Evolutionary conservation across 2,888 invertebrate species (phyloP), one percentile per base, ranked within the genome.

Genomic region (Antheraea assamensis): DNA sequence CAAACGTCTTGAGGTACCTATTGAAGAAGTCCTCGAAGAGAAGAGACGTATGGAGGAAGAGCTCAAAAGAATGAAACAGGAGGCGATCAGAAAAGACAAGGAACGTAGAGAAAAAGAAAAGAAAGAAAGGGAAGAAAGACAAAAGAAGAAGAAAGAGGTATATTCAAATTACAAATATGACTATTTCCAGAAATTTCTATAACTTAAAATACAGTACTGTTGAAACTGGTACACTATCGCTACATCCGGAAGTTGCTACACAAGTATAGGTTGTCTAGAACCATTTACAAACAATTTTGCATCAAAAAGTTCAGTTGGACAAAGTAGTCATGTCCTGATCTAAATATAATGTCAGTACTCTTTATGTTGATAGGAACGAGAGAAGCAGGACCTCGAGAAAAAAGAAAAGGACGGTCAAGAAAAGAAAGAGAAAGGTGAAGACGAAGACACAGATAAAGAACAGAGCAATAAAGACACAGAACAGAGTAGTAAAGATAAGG

Each of bases 11-110:
- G 91, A 94, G 77, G 87, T 95, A n/a, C 94, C 95, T 0, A 83
- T 94, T 0, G 92, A 94, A 76, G 87, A 93, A 78, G 90, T 93
- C 4, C 78, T 95, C 27, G 93, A 92, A 79, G 95, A 94, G 85
- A 94, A 92, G 81, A 87, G 85, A 24, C 80, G 79, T 3, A 82
- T 85, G 1, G 93, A 94, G 66, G 93, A 86, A 8, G 89, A 90
- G 61, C 75, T 92, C 1, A 83, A 86, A 78, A 80, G 81, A 73
- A 80, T 85, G 77, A 90, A 88, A 55, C 91, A 92, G 3, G 95
- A 94, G 71, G 86, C 83, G 1, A 80, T 78, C 2, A 79, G 77
- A 71, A 85, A 77, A 52, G 88, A 87, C 72, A 83, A 78, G 21
- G 92, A 93, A 75, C 79, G 87, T 19, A 81, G 78, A 58, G 91